A percentile compares a stretch with the other conserved stretches of the same genome.
Evolutionary conservation across 2,797 vertebrate genomes (phyloP).

Genomic region (Acanthurus leucopareius): DNA sequence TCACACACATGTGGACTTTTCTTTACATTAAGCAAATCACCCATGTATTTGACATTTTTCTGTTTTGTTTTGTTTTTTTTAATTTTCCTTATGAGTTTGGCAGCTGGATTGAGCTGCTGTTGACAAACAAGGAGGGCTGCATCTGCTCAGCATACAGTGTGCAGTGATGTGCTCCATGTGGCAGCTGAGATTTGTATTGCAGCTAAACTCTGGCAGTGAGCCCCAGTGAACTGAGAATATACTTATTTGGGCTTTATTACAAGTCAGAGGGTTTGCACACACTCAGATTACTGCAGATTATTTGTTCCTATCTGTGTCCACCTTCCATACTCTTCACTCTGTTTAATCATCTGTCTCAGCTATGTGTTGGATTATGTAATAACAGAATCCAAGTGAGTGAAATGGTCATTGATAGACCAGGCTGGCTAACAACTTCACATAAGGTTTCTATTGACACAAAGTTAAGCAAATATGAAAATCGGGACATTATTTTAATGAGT

Average conservation of each 20-base stretch:
- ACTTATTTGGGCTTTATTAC: slow-evolving; percentile 23
- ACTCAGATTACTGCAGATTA: not conserved
- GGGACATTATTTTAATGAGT: not conserved
- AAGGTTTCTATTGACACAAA: not conserved
- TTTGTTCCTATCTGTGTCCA: not conserved
- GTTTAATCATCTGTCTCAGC: not conserved
- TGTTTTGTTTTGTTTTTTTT: not conserved
- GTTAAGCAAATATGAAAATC: not conserved
- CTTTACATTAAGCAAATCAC: not conserved
- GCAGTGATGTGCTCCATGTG: slow-evolving; percentile 62
- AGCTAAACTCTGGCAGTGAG: slow-evolving; percentile 44
- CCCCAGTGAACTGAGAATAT: slow-evolving; percentile 30
- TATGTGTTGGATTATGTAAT: not conserved
- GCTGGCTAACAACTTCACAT: no score
- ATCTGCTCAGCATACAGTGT: slow-evolving; percentile 51
- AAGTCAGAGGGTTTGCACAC: slow-evolving; percentile 12
- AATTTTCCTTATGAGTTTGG: not conserved
- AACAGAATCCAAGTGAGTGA: not conserved
- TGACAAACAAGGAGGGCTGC: slow-evolving; percentile 41
- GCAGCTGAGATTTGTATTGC: slow-evolving; percentile 52
- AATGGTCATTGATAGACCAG: not conserved
- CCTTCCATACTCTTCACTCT: not conserved
- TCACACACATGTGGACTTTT: not conserved
- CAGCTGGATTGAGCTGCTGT: slow-evolving; percentile 31
- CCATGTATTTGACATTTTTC: not conserved